Conservation (phyloP, 37 sponge, comb jelly and placozoan species). For the Oscarella lobularis region DNA sequence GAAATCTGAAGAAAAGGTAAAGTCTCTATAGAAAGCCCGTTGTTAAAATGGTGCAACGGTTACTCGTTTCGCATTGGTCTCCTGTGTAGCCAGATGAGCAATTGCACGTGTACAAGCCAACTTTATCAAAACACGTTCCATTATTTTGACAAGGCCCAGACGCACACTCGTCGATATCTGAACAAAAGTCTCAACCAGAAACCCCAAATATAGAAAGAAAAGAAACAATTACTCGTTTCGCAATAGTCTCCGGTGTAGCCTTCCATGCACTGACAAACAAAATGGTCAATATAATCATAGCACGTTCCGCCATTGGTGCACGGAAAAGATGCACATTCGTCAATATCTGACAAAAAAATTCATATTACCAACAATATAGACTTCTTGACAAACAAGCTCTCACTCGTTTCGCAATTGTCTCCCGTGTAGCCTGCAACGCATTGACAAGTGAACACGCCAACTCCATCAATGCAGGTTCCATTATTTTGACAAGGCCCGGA, state of each 20-base stretch:
- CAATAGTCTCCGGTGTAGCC: neutral
- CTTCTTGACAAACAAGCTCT: neutral
- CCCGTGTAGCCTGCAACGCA: neutral
- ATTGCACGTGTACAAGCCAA: no score
- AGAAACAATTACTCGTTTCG: neutral
- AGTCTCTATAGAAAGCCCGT: no score
- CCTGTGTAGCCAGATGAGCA: no score
- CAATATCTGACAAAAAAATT: neutral
- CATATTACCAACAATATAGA: no score
- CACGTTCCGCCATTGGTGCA: neutral
- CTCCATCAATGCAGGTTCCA: neutral
- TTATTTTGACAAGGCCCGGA: neutral
- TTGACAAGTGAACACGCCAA: neutral
- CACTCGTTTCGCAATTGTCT: neutral
- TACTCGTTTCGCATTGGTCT: no score
- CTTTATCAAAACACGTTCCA: no score
- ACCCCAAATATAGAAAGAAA: no score
- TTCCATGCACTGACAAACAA: neutral
- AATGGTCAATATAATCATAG: neutral
- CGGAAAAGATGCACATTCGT: neutral
- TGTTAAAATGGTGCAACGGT: no score
- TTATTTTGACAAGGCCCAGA: no score
- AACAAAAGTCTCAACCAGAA: no score
- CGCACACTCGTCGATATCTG: no score
- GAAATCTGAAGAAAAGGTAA: no score